Evolutionary conservation across 2,113 vertebrate genomes (phyloP), one percentile per base, ranked within the genome.

Genomic region (Syngnathoides biaculeatus): DNA sequence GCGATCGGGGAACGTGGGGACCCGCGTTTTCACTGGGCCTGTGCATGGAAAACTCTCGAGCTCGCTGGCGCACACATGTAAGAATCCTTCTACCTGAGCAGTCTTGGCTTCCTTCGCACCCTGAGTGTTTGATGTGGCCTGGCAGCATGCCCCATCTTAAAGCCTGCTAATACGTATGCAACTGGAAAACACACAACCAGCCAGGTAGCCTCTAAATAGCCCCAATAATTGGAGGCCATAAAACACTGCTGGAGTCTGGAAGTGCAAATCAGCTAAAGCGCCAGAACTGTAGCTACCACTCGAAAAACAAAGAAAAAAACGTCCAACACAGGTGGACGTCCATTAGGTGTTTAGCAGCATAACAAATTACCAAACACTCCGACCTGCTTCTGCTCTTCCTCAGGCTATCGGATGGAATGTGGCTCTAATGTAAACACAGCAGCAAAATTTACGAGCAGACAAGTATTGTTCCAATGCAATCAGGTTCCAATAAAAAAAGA

Each of bases 301-400:
- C 87, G 86, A 80, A 78, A 88, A 84, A 52, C 42, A 22, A 38
- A 35, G 86, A 85, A 84, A 35, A 35, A 1, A 35, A 35, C 3
- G 4, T 35, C n/a, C n/a, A n/a, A n/a, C n/a, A n/a, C 85, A 92
- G 82, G 78, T 86, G 86, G 88, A 84, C 75, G 71, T 83, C 87
- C 79, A 89, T 92, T 91, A 88, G 72, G 77, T 80, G 71, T 85
- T 89, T 89, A 91, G 90, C 86, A 74, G 79, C 53, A 78, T 89
- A 90, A 91, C 90, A 94, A 94, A 93, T 92, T 72, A 87, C 69
- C 69, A 20, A 74, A 92, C 81, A 86, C 82, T 87, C 86, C 55
- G 71, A 64, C 50, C 73, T 79, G 79, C 79, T 75, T 82, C 47
- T 79, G 86, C 81, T 68, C 65, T 80, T 83, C 81, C 86, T 81